A percentile compares a stretch with the other conserved stretches of the same genome.
Conservation (phyloP, 2,113 vertebrate species). For the Xiphophorus hellerii region DNA sequence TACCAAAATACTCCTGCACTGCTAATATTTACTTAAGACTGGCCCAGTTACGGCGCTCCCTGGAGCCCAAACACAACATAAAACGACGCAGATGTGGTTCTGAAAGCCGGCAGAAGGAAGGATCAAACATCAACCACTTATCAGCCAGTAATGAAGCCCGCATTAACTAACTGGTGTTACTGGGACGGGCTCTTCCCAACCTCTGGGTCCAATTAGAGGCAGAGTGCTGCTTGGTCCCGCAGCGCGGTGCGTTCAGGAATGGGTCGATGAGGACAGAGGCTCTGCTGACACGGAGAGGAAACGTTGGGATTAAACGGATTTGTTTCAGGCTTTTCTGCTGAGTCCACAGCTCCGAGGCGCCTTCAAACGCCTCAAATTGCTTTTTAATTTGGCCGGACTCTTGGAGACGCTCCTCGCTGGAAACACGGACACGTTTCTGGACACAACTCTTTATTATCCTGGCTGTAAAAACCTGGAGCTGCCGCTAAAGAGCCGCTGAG, state of each 20-base stretch:
- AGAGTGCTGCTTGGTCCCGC: neutral
- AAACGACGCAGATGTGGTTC: neutral
- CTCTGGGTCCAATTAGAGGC: conserved; percentile 31
- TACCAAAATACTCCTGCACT: neutral
- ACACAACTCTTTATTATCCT: neutral
- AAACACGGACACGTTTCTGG: neutral
- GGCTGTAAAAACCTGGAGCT: neutral
- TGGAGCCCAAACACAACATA: neutral
- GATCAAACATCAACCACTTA: neutral
- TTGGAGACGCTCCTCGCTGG: neutral
- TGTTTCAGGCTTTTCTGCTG: conserved; percentile 32
- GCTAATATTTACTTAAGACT: conserved; percentile 1
- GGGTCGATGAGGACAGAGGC: conserved; percentile 50
- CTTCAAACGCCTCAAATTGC: conserved; percentile 13
- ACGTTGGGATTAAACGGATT: conserved; percentile 40
- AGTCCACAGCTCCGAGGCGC: conserved; percentile 38
- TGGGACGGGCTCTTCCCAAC: conserved; percentile 20
- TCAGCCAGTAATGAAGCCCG: neutral
- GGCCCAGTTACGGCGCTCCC: neutral
- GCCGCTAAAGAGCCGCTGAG: neutral
- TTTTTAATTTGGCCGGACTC: conserved; percentile 16
- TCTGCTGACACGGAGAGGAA: conserved; percentile 57
- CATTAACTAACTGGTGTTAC: conserved; percentile 20
- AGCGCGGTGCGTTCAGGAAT: conserved; percentile 4
- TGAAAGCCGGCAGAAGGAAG: neutral